Base-by-base conservation (phyloP, 2,888 invertebrate species). In the Auanema sp. region DNA sequence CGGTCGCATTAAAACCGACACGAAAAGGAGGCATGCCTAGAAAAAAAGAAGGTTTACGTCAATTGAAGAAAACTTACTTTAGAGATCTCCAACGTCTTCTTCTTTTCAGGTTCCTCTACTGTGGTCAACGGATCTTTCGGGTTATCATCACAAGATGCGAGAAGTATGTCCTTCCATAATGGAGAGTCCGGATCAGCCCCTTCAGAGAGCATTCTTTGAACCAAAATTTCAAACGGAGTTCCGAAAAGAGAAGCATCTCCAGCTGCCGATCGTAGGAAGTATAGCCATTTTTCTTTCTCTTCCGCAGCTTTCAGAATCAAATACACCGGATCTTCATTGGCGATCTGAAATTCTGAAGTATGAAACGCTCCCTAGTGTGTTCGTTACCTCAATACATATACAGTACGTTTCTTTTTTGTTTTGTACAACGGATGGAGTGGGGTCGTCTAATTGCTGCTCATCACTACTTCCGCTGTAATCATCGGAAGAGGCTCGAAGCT, bases 201-300 rank as follows among this genome's bases (percentile, higher is more conserved):
- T 44, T 91, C 92, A 85, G 94, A 93, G 94, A 96, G 94, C 41
- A 97, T 88, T 85, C 93, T 92, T 85, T 95, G 93, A 50, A 95
- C 90, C 16, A 96, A 87, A 84, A 96, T 93, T 84, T 97, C 97
- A 84, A 93, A 96, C 84, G 94, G 93, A 0, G 96, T 95, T 56
- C 95, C 96, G 49, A 90, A 91, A 23, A 78, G 67, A 10, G 75
- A 63, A 21, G 87, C 86, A 42, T 85, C 84, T 3, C 93, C 93
- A 60, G 93, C 92, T 0, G 95, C 95, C 12, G 96, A 92, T 0
- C 93, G 94, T 75, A 89, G 83, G 77, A 88, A 88, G 79, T 89
- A 89, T 76, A 89, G 79, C 89, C 89, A 89, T 24, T 87, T 86
- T 78, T 89, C 95, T 85, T 94, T 93, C 84, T 96, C 96, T 67